Evolutionary conservation across 2,797 vertebrate genomes (phyloP).

Genomic region (Clarias platycephalus): DNA sequence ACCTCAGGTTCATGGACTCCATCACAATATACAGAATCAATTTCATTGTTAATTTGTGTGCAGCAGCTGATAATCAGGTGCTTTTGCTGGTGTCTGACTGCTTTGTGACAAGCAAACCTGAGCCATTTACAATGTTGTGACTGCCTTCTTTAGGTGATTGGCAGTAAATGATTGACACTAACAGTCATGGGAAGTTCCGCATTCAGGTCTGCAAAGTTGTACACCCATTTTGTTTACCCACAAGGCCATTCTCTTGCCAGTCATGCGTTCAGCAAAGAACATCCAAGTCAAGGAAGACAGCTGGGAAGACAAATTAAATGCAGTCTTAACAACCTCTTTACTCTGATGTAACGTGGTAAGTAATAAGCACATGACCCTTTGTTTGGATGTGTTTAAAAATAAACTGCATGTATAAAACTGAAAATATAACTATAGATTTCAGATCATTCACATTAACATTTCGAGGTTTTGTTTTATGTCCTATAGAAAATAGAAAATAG

Average conservation of each 20-base stretch:
- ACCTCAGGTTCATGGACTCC: conserved; percentile 33
- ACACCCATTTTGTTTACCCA: conserved; percentile 62
- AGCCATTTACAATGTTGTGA: conserved; percentile 62
- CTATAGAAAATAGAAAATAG: background rate
- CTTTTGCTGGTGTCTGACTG: conserved; percentile 14
- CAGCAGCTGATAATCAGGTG: background rate
- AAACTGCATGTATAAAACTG: background rate
- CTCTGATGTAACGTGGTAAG: conserved; percentile 60
- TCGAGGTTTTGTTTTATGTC: background rate
- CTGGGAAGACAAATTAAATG: conserved; percentile 33
- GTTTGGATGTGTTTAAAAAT: conserved; percentile 22
- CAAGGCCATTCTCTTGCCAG: conserved; percentile 54
- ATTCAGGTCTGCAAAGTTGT: conserved; percentile 61
- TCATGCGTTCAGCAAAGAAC: conserved; percentile 35
- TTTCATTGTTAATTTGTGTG: conserved; percentile 12
- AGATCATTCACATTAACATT: background rate
- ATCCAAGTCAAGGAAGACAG: conserved; percentile 42
- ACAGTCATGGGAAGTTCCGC: conserved; percentile 56
- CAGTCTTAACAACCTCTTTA: conserved; percentile 8
- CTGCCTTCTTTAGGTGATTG: conserved; percentile 62
- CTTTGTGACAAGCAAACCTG: conserved; percentile 57
- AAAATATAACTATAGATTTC: background rate
- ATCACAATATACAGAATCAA: conserved; percentile 37
- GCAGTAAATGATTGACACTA: conserved; percentile 76
- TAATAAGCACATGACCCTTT: conserved; percentile 32